Base-by-base conservation (phyloP, 92 coral and sea anemone genomes). In the Heteractis magnifica region DNA sequence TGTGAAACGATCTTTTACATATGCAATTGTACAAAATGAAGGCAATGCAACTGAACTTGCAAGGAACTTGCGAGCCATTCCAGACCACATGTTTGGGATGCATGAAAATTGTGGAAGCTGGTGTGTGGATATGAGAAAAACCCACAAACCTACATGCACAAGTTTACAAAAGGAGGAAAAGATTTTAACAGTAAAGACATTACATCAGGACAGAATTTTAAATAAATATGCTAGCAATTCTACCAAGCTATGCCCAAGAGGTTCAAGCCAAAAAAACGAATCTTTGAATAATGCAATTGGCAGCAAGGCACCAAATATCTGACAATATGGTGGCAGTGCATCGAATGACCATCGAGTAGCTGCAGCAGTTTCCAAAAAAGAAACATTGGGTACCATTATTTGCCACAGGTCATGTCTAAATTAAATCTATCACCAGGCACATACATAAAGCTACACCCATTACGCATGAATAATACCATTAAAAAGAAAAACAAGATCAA, bases 261-360 rank as follows among this genome's bases (percentile, higher is more conserved):
- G 87, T 8, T 88, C 91, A 23, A 83, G 90, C 87, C 87, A 87
- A 77, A 86, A 84, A 7, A 83, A 87, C 51, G 84, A 87, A 71
- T 81, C 90, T 20, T 74, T 87, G 13, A 78, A 88, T 53, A 88
- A 82, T 49, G 75, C 90, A 16, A 79, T 77, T 16, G 87, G 87
- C 13, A 83, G 90, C 84, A 87, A 87, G 60, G 87, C 88, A 19
- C 81, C 91, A 50, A 88, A 88, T 56, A 88, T 88, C 53, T 34
- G 88, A 55, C 88, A 88, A 51, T 88, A 87, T 87, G 85, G 79
- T 51, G 76, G 77, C 6, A 84, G 88, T 11, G 79, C 85, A 73
- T 55, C 81, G 1, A 84, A 84, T 3, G 85, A 84, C 60, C 72
- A 65, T 50, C 41, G 84, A 77, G 90, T 87, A 19, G 90, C 90